Conservation (phyloP, 2,888 invertebrate genomes). For the Agrotis ipsilon region DNA sequence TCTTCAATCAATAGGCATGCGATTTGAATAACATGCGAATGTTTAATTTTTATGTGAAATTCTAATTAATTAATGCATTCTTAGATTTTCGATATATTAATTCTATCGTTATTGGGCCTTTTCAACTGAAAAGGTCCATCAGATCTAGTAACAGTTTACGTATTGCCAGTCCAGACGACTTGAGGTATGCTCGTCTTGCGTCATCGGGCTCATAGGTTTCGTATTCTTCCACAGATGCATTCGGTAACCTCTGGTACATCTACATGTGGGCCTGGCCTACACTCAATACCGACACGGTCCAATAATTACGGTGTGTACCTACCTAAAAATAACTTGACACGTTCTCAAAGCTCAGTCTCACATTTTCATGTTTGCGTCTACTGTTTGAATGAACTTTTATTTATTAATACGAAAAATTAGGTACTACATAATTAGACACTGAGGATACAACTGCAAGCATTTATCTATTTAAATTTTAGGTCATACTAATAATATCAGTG, state of each 20-base stretch:
- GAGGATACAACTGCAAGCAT: conserved; percentile 43
- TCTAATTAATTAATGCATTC: neutral
- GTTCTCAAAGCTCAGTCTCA: conserved; percentile 65
- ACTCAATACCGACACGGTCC: conserved; percentile 14
- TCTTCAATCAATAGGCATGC: conserved; percentile 56
- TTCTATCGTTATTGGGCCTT: neutral
- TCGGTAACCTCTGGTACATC: conserved; percentile 34
- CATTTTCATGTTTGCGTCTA: conserved; percentile 50
- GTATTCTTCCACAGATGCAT: conserved; percentile 10
- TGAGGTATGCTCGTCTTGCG: neutral
- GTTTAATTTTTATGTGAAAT: conserved; percentile 9
- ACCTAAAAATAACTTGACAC: conserved; percentile 61
- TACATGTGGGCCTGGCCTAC: conserved; percentile 40
- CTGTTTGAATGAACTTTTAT: conserved; percentile 36
- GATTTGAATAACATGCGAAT: conserved; percentile 22
- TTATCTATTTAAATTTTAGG: conserved; percentile 41
- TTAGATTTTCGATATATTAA: conserved; percentile 2
- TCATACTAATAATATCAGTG: conserved; percentile 40
- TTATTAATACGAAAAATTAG: conserved; percentile 28
- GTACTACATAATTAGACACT: conserved; percentile 26
- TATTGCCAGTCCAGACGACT: conserved; percentile 7
- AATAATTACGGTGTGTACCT: conserved; percentile 43
- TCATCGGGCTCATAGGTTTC: conserved; percentile 3
- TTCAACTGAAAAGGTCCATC: conserved; percentile 1
- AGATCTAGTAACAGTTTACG: conserved; percentile 34